Evolutionary conservation across 92 coral and sea anemone genomes (phyloP).

Genomic region (Zoanthus sociatus): DNA sequence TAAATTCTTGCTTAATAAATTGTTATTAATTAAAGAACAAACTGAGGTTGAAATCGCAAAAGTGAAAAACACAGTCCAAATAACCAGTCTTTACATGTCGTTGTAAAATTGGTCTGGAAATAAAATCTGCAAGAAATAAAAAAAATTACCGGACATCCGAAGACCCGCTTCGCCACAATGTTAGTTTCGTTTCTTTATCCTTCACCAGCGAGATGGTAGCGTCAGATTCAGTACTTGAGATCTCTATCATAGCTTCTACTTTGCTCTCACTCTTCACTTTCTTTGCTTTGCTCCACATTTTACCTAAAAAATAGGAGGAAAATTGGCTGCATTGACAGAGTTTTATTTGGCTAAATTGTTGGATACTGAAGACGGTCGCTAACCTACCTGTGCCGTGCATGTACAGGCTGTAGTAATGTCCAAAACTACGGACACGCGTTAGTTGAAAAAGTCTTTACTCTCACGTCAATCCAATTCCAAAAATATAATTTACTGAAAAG

Average conservation of each 20-base stretch:
- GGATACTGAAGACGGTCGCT: conserved; percentile 9
- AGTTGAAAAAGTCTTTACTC: not conserved
- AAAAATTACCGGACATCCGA: conserved; percentile 26
- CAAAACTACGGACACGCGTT: not conserved
- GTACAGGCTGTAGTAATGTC: conserved; percentile 2
- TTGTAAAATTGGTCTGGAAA: not conserved
- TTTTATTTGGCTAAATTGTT: not conserved
- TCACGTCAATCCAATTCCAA: conserved; percentile 8
- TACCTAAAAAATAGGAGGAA: conserved; percentile 24
- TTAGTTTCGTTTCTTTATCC: conserved; percentile 3
- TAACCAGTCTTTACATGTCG: not conserved
- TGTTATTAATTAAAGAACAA: no score
- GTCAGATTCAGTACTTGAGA: conserved; percentile 27
- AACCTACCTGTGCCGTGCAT: conserved; percentile 1
- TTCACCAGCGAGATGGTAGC: conserved; percentile 35
- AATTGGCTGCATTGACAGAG: conserved; percentile 32
- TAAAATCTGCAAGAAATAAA: not conserved
- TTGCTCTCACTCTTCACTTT: conserved; percentile 21
- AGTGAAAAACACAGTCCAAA: not conserved
- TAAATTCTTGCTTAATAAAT: no score
- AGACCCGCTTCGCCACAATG: conserved; percentile 20
- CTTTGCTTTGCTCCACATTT: conserved; percentile 28
- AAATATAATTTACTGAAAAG: not conserved
- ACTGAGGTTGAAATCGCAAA: no score
- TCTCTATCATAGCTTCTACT: conserved; percentile 37